phyloP scores from a whole-genome alignment of 2,113 vertebrate genomes.

The Spermophilus dauricus region DNA sequence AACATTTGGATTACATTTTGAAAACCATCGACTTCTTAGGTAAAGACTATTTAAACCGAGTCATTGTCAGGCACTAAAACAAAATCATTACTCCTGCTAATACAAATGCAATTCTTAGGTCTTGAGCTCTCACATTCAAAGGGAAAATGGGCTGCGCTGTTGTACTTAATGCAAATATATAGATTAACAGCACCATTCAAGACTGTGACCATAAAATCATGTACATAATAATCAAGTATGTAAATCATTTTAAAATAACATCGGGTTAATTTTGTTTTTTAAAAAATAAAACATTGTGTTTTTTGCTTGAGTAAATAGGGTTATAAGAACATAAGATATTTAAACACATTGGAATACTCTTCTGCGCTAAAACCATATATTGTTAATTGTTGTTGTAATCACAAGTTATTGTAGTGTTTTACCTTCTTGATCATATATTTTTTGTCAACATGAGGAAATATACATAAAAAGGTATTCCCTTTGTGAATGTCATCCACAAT shows the following conservation, averaged over 20 bases:
- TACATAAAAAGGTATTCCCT: not conserved
- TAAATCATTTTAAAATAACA: conserved; percentile 58
- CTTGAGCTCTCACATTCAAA: conserved; percentile 21
- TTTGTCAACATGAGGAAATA: not conserved
- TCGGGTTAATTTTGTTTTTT: not conserved
- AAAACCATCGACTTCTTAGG: conserved; percentile 61
- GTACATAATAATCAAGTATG: not conserved
- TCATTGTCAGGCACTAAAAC: conserved; percentile 67
- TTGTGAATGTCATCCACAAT: not conserved
- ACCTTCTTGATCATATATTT: not conserved
- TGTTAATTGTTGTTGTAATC: not conserved
- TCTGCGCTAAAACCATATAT: not conserved
- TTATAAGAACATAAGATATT: not conserved
- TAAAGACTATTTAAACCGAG: conserved; percentile 72
- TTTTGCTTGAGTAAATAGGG: not conserved
- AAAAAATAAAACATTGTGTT: not conserved
- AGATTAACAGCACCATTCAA: not conserved
- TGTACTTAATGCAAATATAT: not conserved
- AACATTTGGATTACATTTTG: conserved; percentile 78
- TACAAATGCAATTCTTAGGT: conserved; percentile 27
- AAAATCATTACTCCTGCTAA: conserved; percentile 52
- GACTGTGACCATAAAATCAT: conserved; percentile 26
- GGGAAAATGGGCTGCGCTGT: not conserved
- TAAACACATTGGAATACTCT: not conserved
- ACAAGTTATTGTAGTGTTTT: not conserved